These are phyloP conservation scores for Pseudomyrmex dendroicus DNA, from an alignment of 1,140 invertebrate genomes.

Conservation along the genomic window DNA sequence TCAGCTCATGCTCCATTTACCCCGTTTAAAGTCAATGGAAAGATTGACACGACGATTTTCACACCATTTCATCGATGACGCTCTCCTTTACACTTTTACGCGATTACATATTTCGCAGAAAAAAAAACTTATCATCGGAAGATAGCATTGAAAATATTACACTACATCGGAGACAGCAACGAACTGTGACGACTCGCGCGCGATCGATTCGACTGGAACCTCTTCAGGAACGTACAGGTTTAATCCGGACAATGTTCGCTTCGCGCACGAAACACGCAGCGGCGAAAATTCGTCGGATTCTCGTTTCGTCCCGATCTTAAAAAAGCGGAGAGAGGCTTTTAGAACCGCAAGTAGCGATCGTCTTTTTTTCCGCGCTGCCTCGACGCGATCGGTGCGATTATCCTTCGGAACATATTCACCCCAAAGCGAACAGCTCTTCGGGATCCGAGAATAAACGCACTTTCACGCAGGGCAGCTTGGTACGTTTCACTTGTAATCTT, in stretches of 20 bases:
- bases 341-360: slow-evolving; percentile 1
- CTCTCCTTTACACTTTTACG: neutral
- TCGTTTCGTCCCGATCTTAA: slow-evolving; percentile 29
- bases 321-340: slow-evolving; percentile 43
- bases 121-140: neutral
- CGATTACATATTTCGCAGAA: too few relatives aligned
- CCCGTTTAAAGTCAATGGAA: slow-evolving; percentile 29
- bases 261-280: slow-evolving; percentile 13
- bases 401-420: slow-evolving; percentile 8
- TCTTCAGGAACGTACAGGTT: slow-evolving; percentile 43
- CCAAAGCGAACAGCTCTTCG: neutral
- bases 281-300: slow-evolving; percentile 37
- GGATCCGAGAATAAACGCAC: slow-evolving; percentile 31
- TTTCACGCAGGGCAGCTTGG: neutral
- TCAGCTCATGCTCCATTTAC: slow-evolving; percentile 24
- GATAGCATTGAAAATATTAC: neutral
- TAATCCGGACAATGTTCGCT: slow-evolving; percentile 43
- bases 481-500: neutral
- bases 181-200: slow-evolving; percentile 34
- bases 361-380: slow-evolving; percentile 6
- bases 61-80: neutral
- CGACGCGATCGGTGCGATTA: slow-evolving; percentile 21
- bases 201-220: slow-evolving; percentile 35
- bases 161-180: slow-evolving; percentile 27
- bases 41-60: slow-evolving; percentile 17